phyloP scores from a whole-genome alignment of 1,140 invertebrate genomes.

The Diplogasteroides magnus region DNA sequence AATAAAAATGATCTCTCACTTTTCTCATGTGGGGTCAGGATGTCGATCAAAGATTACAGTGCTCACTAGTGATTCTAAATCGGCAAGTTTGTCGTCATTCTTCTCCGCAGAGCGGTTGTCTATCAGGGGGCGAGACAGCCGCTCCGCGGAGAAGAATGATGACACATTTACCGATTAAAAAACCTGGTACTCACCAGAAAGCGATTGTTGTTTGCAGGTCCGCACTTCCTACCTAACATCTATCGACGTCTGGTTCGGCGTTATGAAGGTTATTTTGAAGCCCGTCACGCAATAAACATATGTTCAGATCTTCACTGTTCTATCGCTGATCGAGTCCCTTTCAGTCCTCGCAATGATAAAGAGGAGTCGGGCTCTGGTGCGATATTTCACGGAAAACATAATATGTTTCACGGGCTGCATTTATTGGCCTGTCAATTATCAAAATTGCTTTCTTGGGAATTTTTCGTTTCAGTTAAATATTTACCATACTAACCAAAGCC shows the following conservation, averaged over 20 bases:
- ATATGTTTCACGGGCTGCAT: not conserved
- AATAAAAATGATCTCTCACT: too few relatives aligned
- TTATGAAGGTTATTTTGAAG: slow-evolving; percentile 41
- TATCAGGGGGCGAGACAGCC: too few relatives aligned
- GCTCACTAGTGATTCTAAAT: too few relatives aligned
- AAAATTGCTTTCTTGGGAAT: slow-evolving; percentile 5
- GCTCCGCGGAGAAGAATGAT: too few relatives aligned
- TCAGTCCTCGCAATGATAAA: slow-evolving; percentile 50
- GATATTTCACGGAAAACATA: not conserved
- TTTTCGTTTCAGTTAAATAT: too few relatives aligned
- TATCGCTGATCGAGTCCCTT: slow-evolving; percentile 46
- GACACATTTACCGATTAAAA: too few relatives aligned
- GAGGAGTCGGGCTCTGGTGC: slow-evolving; percentile 46
- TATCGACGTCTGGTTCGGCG: slow-evolving; percentile 51
- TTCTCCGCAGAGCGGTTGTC: too few relatives aligned
- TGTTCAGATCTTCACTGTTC: slow-evolving; percentile 36
- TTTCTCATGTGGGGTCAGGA: too few relatives aligned
- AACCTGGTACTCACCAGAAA: too few relatives aligned
- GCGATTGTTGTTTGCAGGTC: too few relatives aligned
- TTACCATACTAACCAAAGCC: not conserved
- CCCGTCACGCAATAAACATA: not conserved
- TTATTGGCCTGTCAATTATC: not conserved
- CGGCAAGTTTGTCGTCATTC: too few relatives aligned
- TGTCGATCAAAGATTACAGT: too few relatives aligned
- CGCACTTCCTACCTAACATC: slow-evolving; percentile 52